phyloP scores from a whole-genome alignment of 37 sponge, comb jelly and placozoan species.

The Diacarnus erythraeanus region DNA sequence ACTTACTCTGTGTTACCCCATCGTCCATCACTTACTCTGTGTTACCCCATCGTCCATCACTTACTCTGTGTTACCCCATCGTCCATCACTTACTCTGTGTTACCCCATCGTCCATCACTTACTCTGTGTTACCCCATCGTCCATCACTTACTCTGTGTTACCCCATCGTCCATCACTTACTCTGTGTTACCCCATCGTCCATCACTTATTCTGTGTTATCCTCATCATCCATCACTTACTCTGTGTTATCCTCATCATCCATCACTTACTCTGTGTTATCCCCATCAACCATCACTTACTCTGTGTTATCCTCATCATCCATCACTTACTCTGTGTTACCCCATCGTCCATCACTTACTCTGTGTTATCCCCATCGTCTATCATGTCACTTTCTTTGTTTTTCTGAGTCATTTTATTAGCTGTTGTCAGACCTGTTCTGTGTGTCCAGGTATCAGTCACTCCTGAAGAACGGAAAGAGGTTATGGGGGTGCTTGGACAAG shows the following conservation, averaged over 20 bases:
- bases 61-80: background rate
- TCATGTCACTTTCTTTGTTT: background rate
- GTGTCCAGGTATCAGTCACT: conserved; percentile 19
- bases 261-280: background rate
- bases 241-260: no score
- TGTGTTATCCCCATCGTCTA: background rate
- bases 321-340: conserved; percentile 6
- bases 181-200: no score
- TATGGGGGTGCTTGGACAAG: conserved; percentile 73
- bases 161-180: no score
- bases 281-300: background rate
- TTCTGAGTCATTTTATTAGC: background rate
- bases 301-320: background rate
- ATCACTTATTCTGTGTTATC: background rate
- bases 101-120: background rate
- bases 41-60: background rate
- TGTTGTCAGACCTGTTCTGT: no score
- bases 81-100: background rate
- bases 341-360: conserved; percentile 2
- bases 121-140: background rate
- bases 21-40: conserved; percentile 5
- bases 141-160: conserved; percentile 1
- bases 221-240: conserved; percentile 1
- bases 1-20: background rate
- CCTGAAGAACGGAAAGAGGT: conserved; percentile 53